These are phyloP conservation scores for Papilio machaon DNA, from an alignment of 1,140 invertebrate species.

Conservation along the genomic window DNA sequence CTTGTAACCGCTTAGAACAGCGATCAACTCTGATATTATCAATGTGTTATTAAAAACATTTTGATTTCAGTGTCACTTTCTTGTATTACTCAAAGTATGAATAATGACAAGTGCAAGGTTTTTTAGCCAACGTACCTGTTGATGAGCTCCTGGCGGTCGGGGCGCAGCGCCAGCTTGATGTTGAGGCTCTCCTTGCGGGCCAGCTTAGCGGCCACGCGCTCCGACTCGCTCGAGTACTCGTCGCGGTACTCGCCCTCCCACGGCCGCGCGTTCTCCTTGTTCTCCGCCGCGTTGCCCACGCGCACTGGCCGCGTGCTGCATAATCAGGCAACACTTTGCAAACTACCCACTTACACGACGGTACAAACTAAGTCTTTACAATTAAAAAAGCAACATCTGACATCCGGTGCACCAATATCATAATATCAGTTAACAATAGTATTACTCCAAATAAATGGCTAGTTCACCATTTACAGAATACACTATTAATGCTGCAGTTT, in stretches of 20 bases:
- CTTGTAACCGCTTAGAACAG: not conserved
- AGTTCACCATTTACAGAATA: not conserved
- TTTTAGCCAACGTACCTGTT: slow-evolving; percentile 83
- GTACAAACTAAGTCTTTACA: not conserved
- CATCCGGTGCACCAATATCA: not conserved
- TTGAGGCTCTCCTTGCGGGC: slow-evolving; percentile 98
- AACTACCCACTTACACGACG: not conserved
- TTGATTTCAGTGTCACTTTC: too few relatives aligned
- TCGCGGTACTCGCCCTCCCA: slow-evolving; percentile 90
- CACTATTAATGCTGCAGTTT: not conserved
- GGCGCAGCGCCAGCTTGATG: slow-evolving; percentile 94
- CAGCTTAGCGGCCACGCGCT: slow-evolving; percentile 92
- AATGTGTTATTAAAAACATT: too few relatives aligned
- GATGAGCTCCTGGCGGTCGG: slow-evolving; percentile 96
- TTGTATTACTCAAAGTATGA: too few relatives aligned
- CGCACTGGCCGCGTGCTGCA: slow-evolving; percentile 89
- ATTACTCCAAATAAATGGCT: not conserved
- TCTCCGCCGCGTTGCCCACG: slow-evolving; percentile 89
- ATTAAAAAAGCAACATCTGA: not conserved
- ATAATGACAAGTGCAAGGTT: not conserved
- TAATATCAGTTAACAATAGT: not conserved
- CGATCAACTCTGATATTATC: not conserved
- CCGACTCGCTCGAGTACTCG: slow-evolving; percentile 82
- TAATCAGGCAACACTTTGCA: not conserved
- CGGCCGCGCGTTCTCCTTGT: slow-evolving; percentile 93